Evolutionary conservation across 2,888 invertebrate genomes (phyloP).

Genomic region (Clusia tigrina): DNA sequence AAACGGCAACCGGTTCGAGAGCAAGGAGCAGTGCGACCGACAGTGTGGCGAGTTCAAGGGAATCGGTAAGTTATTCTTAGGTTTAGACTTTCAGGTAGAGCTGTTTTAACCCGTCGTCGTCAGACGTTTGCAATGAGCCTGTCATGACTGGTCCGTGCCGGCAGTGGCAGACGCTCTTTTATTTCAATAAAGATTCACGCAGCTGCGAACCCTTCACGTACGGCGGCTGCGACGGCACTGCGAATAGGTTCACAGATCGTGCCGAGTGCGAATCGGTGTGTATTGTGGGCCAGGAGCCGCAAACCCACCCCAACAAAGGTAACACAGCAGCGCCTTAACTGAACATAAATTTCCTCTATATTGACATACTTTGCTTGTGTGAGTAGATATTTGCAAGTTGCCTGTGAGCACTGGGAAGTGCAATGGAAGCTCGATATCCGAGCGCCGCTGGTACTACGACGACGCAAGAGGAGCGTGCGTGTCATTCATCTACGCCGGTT

Average conservation of each 20-base stretch:
- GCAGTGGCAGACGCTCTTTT: slow-evolving; percentile 70
- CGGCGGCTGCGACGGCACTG: slow-evolving; percentile 85
- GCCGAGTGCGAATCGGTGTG: slow-evolving; percentile 80
- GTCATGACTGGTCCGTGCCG: slow-evolving; percentile 77
- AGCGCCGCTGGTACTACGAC: slow-evolving; percentile 79
- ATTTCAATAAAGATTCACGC: slow-evolving; percentile 71
- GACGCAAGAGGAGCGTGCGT: slow-evolving; percentile 74
- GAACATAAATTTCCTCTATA: too few species aligned
- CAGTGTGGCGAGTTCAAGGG: slow-evolving; percentile 78
- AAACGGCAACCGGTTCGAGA: slow-evolving; percentile 77
- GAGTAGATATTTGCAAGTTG: slow-evolving; percentile 72
- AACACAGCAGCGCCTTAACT: slow-evolving; percentile 34
- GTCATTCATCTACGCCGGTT: slow-evolving; percentile 85
- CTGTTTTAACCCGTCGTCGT: slow-evolving; percentile 38
- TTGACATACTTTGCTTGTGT: slow-evolving; percentile 41
- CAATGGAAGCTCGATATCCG: slow-evolving; percentile 51
- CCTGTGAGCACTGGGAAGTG: slow-evolving; percentile 73
- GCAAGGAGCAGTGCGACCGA: slow-evolving; percentile 79
- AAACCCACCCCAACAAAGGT: slow-evolving; percentile 50
- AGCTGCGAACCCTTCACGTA: slow-evolving; percentile 77
- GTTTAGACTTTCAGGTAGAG: slow-evolving; percentile 22
- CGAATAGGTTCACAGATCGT: slow-evolving; percentile 80
- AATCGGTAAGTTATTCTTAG: slow-evolving; percentile 67
- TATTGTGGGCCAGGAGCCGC: slow-evolving; percentile 69
- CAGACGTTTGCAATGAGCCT: slow-evolving; percentile 77